Evolutionary conservation across 1,140 invertebrate genomes (phyloP).

Genomic region (Lepidurus couesii): DNA sequence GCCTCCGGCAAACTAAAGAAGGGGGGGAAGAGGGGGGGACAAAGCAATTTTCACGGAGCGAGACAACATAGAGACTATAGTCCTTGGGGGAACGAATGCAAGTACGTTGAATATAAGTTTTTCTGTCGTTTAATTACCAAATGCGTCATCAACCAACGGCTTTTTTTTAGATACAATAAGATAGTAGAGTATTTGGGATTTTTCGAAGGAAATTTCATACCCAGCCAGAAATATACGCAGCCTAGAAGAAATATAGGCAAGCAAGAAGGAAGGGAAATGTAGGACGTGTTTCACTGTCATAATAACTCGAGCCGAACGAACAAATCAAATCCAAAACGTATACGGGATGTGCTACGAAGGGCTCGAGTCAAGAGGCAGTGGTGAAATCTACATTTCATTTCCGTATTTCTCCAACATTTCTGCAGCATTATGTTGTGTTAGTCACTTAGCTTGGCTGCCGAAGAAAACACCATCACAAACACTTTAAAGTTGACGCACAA

Average conservation of each 20-base stretch:
- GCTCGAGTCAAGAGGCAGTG: constrained; percentile 34
- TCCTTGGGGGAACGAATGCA: neutral
- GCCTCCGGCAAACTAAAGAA: neutral
- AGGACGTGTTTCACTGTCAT: constrained; percentile 26
- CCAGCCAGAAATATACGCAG: too few relatives aligned
- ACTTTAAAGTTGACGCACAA: too few relatives aligned
- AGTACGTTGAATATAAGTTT: neutral
- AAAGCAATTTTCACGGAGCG: neutral
- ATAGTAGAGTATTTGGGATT: neutral
- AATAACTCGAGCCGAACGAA: constrained; percentile 36
- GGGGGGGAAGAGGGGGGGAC: neutral
- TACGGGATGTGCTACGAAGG: constrained; percentile 26
- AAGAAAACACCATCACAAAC: too few relatives aligned
- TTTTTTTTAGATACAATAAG: neutral
- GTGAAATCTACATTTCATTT: too few relatives aligned
- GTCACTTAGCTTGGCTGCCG: too few relatives aligned
- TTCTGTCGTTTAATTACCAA: neutral
- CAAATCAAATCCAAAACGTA: constrained; percentile 29
- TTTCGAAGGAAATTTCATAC: neutral
- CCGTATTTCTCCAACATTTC: too few relatives aligned
- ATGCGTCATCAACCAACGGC: neutral
- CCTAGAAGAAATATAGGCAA: too few relatives aligned
- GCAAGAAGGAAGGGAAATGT: neutral
- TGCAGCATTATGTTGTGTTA: too few relatives aligned
- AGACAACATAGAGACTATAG: neutral